Evolutionary conservation across 1,140 invertebrate genomes (phyloP).

Genomic region (Drosophila repleta): DNA sequence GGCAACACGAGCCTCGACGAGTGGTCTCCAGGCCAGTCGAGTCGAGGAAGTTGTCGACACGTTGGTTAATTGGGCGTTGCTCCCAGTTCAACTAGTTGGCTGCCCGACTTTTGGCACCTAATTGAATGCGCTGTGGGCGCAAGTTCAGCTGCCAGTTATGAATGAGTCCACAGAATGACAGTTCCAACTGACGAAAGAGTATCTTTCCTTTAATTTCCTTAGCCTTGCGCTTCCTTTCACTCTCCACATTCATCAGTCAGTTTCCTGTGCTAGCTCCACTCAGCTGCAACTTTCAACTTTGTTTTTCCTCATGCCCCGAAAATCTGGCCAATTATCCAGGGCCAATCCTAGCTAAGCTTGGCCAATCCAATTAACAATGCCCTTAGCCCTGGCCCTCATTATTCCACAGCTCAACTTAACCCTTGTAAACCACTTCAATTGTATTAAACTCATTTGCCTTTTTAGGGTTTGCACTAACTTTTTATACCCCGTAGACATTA

Average conservation of each 20-base stretch:
- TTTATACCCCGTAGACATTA: background rate
- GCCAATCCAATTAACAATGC: constrained; percentile 42
- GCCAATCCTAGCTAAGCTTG: constrained; percentile 19
- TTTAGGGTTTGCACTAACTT: constrained; percentile 22
- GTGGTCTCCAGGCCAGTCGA: constrained; percentile 7
- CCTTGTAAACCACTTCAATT: constrained; percentile 65
- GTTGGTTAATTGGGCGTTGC: constrained; percentile 70
- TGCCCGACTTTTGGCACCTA: constrained; percentile 26
- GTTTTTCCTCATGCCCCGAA: background rate
- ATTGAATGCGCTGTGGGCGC: constrained; percentile 24
- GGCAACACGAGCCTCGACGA: background rate
- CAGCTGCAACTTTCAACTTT: constrained; percentile 14
- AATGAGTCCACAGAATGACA: too few relatives aligned
- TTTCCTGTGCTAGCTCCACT: background rate
- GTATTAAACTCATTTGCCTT: constrained; percentile 67
- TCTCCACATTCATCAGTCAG: background rate
- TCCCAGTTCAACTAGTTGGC: constrained; percentile 47
- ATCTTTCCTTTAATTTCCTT: too few relatives aligned
- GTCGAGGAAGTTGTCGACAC: constrained; percentile 59
- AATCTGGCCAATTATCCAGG: constrained; percentile 53
- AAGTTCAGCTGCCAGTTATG: background rate
- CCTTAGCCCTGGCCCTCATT: constrained; percentile 40
- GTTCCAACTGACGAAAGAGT: too few relatives aligned
- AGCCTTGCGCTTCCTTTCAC: background rate
- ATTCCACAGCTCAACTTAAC: constrained; percentile 31